Evolutionary conservation across 1,140 invertebrate genomes (phyloP), one percentile per base, ranked within the genome.

Genomic region (Oncopeltus fasciatus): DNA sequence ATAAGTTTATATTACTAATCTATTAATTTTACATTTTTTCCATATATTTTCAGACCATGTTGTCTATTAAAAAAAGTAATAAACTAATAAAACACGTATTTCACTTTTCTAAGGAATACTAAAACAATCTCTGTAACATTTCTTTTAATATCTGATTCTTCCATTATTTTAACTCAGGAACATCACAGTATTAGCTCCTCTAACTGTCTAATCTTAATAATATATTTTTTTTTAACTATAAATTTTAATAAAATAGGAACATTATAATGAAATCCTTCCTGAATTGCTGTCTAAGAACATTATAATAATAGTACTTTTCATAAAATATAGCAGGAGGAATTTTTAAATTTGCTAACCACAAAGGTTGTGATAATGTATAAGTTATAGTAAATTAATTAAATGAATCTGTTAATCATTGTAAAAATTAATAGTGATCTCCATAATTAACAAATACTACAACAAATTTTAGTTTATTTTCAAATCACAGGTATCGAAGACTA

Each of bases 211-310:
- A 61, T 51, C 46, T 26, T 53, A 63, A n/a, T 59, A 64, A 59
- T 59, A 58, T 49, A 56, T 38, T 46, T 56, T 60, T 38, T n/a
- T 28, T 28, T 59, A n/a, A 33, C 43, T 44, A 44, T 4, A 24
- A 21, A 14, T 47, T 46, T 53, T 61, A 56, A 65, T 24, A 65
- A 61, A 61, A 65, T 65, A 65, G 64, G 64, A 65, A 65, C 64
- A 61, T 65, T 53, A 51, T 20, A 28, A 29, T 46, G 46, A 46
- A 33, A 47, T 21, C 38, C 57, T 57, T 57, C n/a, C 57, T 29
- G n/a, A 18, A 33, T 38, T 38, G 31, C 31, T 38, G 14, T 38
- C 14, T 38, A 14, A 38, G 5, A 38, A 14, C 31, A 38, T 14
- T n/a, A n/a, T n/a, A n/a, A n/a, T n/a, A n/a, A n/a, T n/a, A n/a